A percentile compares a stretch with the other conserved stretches of the same genome.
Conservation (phyloP, 2,797 vertebrate genomes). For the Emydoidea blandingii region DNA sequence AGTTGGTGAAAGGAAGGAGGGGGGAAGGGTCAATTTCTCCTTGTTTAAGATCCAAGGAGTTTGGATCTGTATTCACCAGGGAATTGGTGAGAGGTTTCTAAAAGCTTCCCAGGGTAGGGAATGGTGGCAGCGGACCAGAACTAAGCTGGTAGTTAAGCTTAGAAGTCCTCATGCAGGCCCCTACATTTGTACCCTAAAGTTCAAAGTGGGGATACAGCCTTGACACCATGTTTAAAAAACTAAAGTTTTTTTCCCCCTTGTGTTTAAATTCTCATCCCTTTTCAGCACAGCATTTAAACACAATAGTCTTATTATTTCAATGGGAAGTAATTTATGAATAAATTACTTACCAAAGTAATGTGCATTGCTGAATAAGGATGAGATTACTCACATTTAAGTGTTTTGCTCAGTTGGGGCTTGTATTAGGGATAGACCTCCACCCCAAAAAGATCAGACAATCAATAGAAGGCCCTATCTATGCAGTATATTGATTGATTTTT, state of each 20-base stretch:
- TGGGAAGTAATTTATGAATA: not conserved
- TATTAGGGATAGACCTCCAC: accelerated
- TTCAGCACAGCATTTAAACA: accelerated
- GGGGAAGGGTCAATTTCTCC: too few species aligned
- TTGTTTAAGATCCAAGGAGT: too few species aligned
- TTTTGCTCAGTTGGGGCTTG: not conserved
- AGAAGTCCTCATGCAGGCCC: too few species aligned
- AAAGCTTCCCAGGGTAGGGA: too few species aligned
- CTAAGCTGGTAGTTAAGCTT: too few species aligned
- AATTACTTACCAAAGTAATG: not conserved
- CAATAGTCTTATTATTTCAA: not conserved
- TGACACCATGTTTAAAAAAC: not conserved
- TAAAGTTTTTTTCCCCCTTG: not conserved
- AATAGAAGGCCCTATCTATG: accelerated
- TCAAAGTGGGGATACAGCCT: too few species aligned
- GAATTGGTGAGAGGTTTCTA: too few species aligned
- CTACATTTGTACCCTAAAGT: too few species aligned
- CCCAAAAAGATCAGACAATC: not conserved
- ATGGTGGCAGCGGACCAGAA: too few species aligned
- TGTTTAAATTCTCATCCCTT: not conserved
- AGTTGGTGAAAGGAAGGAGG: too few species aligned
- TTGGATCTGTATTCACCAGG: too few species aligned
- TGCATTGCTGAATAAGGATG: not conserved
- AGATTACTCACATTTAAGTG: not conserved
- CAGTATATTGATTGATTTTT: too few species aligned